These are phyloP conservation scores for Simalia tracyae DNA, from an alignment of 2,797 vertebrate genomes.

Conservation along the genomic window DNA sequence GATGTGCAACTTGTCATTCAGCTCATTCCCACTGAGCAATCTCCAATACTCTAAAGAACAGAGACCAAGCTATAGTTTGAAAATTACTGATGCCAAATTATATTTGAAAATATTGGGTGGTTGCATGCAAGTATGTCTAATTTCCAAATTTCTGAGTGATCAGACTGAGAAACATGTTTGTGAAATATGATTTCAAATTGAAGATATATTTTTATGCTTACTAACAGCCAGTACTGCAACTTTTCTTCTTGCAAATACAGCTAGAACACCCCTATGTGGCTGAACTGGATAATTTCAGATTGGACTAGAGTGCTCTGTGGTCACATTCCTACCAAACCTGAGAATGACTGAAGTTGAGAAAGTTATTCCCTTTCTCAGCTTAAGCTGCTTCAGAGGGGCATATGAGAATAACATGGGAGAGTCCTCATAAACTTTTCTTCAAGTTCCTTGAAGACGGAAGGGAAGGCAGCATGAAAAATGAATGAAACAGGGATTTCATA, in stretches of 20 bases:
- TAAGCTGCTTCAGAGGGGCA: background rate
- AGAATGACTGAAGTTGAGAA: background rate
- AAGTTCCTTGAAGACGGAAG: background rate
- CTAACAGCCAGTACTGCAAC: background rate
- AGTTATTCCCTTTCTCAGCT: background rate
- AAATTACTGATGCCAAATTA: background rate
- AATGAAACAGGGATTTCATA: background rate
- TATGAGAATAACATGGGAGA: background rate
- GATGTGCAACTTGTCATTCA: background rate
- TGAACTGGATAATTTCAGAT: background rate
- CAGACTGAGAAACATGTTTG: background rate
- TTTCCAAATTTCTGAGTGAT: background rate
- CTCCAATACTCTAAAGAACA: background rate
- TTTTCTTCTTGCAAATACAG: background rate
- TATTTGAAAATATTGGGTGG: background rate
- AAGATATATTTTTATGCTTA: background rate
- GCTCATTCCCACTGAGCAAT: background rate
- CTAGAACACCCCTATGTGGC: background rate
- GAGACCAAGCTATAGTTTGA: background rate
- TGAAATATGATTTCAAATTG: background rate
- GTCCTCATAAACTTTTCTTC: background rate
- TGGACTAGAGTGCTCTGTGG: background rate
- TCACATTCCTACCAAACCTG: background rate
- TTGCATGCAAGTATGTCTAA: background rate
- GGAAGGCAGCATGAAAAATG: background rate